Percentiles rank a stretch among this genome's conserved stretches.
Evolutionary conservation across 2,113 vertebrate genomes (phyloP).

Genomic region (Catharus minimus): DNA sequence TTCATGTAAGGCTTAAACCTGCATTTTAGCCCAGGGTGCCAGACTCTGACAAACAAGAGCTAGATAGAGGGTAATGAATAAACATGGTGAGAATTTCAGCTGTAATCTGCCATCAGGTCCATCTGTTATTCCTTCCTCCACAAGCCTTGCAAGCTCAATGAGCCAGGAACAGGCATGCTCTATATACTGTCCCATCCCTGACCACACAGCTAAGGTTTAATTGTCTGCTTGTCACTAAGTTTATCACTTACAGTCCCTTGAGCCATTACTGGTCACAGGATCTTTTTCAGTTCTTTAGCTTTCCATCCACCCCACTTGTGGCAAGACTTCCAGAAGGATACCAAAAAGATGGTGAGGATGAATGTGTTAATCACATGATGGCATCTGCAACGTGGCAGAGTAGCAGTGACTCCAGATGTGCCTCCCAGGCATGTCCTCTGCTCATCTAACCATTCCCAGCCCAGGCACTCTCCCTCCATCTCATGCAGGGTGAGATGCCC

Average conservation of each 20-base stretch:
- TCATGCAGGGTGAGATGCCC: not conserved
- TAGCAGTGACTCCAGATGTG: not conserved
- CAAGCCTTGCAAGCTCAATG: slow-evolving; percentile 24
- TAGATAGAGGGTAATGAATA: slow-evolving; percentile 32
- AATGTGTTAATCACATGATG: not conserved
- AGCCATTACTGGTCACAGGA: not conserved
- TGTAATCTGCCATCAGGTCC: slow-evolving; percentile 40
- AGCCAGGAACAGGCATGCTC: not conserved
- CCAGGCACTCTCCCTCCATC: not conserved
- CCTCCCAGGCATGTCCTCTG: not conserved
- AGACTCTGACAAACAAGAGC: slow-evolving; percentile 47
- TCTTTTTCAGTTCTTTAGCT: not conserved
- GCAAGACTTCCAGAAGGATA: not conserved
- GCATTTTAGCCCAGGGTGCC: not conserved
- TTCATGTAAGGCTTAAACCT: slow-evolving; percentile 4
- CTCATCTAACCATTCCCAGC: not conserved
- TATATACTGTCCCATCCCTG: slow-evolving; percentile 3
- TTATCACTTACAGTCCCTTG: not conserved
- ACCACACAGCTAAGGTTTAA: not conserved
- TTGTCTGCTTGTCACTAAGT: not conserved
- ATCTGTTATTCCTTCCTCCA: slow-evolving; percentile 29
- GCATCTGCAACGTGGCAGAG: not conserved
- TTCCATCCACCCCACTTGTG: not conserved
- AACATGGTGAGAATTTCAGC: slow-evolving; percentile 43
- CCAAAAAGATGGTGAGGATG: not conserved